phyloP scores from a whole-genome alignment of 2,888 invertebrate species.

The Panorpa germanica region DNA sequence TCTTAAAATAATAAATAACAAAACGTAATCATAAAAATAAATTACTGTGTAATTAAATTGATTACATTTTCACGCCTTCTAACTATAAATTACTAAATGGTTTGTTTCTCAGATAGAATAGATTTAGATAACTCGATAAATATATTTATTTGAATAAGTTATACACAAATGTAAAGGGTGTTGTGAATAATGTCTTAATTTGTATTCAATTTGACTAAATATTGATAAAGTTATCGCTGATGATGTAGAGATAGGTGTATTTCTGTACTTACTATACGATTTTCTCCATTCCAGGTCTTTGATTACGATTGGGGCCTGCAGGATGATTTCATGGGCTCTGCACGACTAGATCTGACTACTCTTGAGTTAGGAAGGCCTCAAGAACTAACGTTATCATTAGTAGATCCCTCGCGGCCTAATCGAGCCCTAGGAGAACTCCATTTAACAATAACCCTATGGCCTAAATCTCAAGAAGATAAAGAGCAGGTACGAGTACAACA shows the following conservation, averaged over 20 bases:
- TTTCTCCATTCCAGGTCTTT: slow-evolving; percentile 43
- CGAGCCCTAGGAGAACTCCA: slow-evolving; percentile 68
- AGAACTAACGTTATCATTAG: slow-evolving; percentile 62
- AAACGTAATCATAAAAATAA: too few relatives aligned
- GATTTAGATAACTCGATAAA: too few relatives aligned
- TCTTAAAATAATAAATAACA: too few relatives aligned
- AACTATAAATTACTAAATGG: too few relatives aligned
- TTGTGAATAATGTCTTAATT: too few relatives aligned
- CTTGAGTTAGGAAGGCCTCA: slow-evolving; percentile 58
- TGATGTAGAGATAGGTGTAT: too few relatives aligned
- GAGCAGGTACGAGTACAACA: slow-evolving; percentile 50
- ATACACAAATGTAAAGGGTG: too few relatives aligned
- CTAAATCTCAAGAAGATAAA: slow-evolving; percentile 85
- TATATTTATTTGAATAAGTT: too few relatives aligned
- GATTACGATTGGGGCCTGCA: slow-evolving; percentile 95
- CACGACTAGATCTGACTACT: slow-evolving; percentile 64
- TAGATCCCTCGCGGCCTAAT: slow-evolving; percentile 50
- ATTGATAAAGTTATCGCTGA: neutral
- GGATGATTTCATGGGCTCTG: slow-evolving; percentile 96
- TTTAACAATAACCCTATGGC: slow-evolving; percentile 71
- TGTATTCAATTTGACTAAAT: neutral
- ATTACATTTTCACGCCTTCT: too few relatives aligned
- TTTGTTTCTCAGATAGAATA: too few relatives aligned
- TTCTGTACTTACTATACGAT: slow-evolving; percentile 10
- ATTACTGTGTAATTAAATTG: too few relatives aligned